Evolutionary conservation across 2,797 vertebrate species (phyloP).

Genomic region (Loriculus beryllinus): DNA sequence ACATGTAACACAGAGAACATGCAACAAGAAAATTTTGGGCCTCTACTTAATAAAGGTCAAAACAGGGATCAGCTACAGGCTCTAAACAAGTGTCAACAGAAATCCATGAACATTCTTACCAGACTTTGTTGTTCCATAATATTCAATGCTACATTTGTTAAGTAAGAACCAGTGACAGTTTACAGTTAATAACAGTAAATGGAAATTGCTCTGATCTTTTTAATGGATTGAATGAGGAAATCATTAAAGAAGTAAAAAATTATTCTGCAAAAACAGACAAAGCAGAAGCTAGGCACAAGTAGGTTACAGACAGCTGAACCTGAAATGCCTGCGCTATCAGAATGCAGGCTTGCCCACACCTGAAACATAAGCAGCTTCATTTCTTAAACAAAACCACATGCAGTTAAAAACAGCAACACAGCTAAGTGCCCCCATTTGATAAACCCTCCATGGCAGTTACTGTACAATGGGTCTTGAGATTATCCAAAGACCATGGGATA

Average conservation of each 20-base stretch:
- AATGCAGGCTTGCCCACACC: neutral
- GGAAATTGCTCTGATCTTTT: neutral
- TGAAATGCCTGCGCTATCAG: neutral
- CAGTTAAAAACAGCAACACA: neutral
- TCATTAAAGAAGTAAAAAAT: neutral
- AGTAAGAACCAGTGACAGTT: neutral
- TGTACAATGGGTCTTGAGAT: neutral
- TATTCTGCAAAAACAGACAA: neutral
- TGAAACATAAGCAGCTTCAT: neutral
- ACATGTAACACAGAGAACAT: fast-evolving
- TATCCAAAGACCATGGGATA: neutral
- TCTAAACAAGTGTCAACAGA: neutral
- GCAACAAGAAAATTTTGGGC: neutral
- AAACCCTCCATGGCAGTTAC: neutral
- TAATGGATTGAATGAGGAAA: neutral
- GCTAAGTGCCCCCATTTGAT: neutral
- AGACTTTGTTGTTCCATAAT: neutral
- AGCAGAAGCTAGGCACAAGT: neutral
- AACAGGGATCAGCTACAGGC: neutral
- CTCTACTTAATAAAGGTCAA: neutral
- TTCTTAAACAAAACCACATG: neutral
- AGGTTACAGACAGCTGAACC: neutral
- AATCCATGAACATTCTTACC: neutral
- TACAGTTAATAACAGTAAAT: neutral
- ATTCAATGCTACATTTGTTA: neutral